Evolutionary conservation across 1,140 invertebrate genomes (phyloP).

Genomic region (Paraescarpia echinospica): DNA sequence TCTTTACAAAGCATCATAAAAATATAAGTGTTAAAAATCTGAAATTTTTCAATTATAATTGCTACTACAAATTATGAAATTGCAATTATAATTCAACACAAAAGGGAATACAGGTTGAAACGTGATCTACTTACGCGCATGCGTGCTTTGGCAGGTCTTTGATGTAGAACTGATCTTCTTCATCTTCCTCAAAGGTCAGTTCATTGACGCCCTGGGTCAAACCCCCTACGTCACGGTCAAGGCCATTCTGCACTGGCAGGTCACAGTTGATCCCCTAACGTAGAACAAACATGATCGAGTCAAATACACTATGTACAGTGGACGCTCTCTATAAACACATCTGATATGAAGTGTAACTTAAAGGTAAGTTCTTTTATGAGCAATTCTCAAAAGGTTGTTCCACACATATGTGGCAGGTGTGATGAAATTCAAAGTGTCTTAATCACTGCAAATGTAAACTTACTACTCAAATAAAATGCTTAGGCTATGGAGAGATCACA

Average conservation of each 20-base stretch:
- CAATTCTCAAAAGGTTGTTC: too few relatives aligned
- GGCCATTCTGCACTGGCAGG: slow-evolving; percentile 53
- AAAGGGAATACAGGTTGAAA: slow-evolving; percentile 6
- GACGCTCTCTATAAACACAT: too few relatives aligned
- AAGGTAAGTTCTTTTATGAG: too few relatives aligned
- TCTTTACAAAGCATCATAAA: too few relatives aligned
- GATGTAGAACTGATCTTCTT: slow-evolving; percentile 81
- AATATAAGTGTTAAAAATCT: neutral
- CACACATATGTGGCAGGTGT: too few relatives aligned
- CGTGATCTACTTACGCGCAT: slow-evolving; percentile 72
- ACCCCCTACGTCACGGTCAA: slow-evolving; percentile 60
- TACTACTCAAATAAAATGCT: too few relatives aligned
- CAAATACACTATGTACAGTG: neutral
- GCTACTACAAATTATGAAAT: neutral
- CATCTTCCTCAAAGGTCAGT: slow-evolving; percentile 67
- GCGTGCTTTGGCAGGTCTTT: slow-evolving; percentile 80
- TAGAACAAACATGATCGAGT: neutral
- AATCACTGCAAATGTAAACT: too few relatives aligned
- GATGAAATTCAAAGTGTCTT: too few relatives aligned
- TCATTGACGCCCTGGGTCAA: slow-evolving; percentile 65
- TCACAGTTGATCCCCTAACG: neutral
- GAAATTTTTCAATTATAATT: neutral
- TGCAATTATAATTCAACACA: neutral
- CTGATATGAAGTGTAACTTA: too few relatives aligned
- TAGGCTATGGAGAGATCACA: too few relatives aligned